Conservation (phyloP, 1,140 invertebrate species). For the Orchesella cincta region DNA sequence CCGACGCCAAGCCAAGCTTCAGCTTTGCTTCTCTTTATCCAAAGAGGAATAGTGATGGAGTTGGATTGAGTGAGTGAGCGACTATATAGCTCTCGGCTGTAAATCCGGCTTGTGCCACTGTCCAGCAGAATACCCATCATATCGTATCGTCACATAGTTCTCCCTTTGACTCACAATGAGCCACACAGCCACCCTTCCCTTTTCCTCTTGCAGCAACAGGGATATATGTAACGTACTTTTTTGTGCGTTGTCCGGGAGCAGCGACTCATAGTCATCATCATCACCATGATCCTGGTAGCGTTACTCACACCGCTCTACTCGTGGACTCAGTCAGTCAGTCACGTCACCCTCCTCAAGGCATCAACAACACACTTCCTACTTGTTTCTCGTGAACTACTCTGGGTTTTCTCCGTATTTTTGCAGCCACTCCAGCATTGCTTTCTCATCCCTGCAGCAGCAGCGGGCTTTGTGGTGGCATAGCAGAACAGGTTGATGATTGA, state of each 20-base stretch:
- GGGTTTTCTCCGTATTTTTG: no score
- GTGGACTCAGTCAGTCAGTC: not conserved
- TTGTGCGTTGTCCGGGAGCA: conserved; percentile 24
- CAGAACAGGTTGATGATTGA: no score
- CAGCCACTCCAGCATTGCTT: no score
- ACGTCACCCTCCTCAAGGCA: conserved; percentile 22
- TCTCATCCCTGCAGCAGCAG: no score
- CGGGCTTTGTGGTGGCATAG: no score
- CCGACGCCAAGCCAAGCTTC: not conserved
- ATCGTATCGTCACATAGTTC: not conserved
- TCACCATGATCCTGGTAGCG: conserved; percentile 3
- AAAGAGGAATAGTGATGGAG: not conserved
- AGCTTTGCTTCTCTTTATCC: not conserved
- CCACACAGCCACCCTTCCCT: not conserved
- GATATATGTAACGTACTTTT: not conserved
- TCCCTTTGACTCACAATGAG: not conserved
- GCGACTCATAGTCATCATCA: not conserved
- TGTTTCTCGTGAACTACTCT: no score
- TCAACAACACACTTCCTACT: not conserved
- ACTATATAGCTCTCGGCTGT: not conserved
- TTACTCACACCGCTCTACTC: conserved; percentile 20
- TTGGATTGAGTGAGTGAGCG: not conserved
- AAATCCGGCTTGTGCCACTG: not conserved
- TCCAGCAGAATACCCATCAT: not conserved
- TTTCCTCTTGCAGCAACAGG: conserved; percentile 8